Base-by-base conservation (phyloP, 2,797 vertebrate species). In the Vultur gryphus region DNA sequence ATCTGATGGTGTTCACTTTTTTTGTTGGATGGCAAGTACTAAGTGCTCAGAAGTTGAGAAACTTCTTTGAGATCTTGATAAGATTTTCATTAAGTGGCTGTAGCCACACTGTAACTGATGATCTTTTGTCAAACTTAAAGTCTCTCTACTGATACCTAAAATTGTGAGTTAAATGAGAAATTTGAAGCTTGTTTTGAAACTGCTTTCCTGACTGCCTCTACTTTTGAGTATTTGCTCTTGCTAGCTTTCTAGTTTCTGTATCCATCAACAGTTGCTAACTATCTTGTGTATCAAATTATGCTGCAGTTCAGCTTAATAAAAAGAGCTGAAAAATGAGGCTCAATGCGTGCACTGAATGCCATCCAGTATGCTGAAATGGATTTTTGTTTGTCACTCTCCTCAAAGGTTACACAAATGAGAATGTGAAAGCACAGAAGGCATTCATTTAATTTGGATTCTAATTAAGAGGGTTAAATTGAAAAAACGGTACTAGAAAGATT, bases 371-470 rank as follows among this genome's bases (percentile, higher is more conserved):
- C 62, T 71, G 65, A 55, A 78, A 62, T 66, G 43, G 54, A 65
- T 89, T 91, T 84, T 84, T 92, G 75, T 90, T 89, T 75, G 89
- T 87, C 73, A 29, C 39, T 95, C 37, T 84, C 37, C 77, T 87
- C 64, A 79, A 52, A 88, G 77, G 37, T 90, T 94, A 29, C 75
- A 48, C 75, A 83, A 78, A 84, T 62, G 71, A 84, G 87, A 93
- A 75, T 62, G 26, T n/a, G 72, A 75, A 91, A 91, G 87, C 72
- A 71, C 72, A 95, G 84, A 90, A 89, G 49, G 58, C 82, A 65
- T 86, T 80, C 3, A 48, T 94, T 95, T 95, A 90, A 83, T 94
- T 92, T 89, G 59, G 26, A 46, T 93, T 92, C 61, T 83, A 62
- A 95, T 95, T 87, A 88, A 87, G 88, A 90, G 57, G 33, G 54